Conservation (phyloP, 1,140 invertebrate species). For the Trialeurodes vaporariorum region DNA sequence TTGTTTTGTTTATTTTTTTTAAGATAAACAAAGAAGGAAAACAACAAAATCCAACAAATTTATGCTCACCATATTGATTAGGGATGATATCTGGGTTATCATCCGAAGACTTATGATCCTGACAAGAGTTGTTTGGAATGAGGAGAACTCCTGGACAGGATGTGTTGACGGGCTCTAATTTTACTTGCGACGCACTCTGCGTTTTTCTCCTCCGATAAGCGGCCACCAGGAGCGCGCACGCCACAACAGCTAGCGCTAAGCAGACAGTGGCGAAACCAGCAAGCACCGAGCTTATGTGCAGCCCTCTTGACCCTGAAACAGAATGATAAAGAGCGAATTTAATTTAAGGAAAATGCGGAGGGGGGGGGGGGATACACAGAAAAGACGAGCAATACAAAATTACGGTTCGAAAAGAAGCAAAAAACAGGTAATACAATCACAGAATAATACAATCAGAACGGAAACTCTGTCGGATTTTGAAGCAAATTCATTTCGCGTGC, state of each 20-base stretch:
- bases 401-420: too few species aligned
- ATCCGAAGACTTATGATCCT: neutral
- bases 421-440: too few species aligned
- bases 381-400: too few species aligned
- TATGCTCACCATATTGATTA: constrained; percentile 4
- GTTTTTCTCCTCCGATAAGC: neutral
- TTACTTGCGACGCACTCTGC: neutral
- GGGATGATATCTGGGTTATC: neutral
- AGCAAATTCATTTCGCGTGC: too few species aligned
- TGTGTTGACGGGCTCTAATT: neutral
- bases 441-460: too few species aligned
- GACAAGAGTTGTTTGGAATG: neutral
- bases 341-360: too few species aligned
- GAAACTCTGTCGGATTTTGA: too few species aligned
- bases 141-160: neutral
- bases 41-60: too few species aligned
- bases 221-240: neutral
- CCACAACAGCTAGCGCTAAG: neutral
- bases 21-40: too few species aligned
- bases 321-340: too few species aligned
- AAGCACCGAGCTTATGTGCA: neutral
- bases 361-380: too few species aligned
- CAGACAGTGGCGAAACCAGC: neutral
- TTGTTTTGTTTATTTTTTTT: too few species aligned
- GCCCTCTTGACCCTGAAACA: neutral